Conservation (phyloP, 2,888 invertebrate genomes). For the Coenonympha glycerion region DNA sequence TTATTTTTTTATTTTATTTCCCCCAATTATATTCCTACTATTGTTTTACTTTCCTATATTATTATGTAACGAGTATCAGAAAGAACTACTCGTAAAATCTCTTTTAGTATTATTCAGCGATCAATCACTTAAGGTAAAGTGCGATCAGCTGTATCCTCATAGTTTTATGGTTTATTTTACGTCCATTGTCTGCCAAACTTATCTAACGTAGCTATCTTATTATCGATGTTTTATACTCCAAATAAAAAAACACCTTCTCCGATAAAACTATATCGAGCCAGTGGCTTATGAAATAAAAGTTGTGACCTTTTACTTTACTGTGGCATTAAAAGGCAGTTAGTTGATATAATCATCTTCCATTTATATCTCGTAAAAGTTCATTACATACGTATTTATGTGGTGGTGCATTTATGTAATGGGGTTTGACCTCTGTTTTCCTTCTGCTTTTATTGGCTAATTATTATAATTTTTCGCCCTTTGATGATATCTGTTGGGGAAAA, state of each 20-base stretch:
- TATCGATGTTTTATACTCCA: not conserved
- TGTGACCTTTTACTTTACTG: constrained; percentile 1
- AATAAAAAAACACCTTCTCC: not conserved
- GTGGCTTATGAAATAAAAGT: constrained; percentile 1
- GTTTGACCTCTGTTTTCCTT: not conserved
- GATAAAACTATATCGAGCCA: not conserved
- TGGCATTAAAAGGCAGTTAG: constrained; percentile 6
- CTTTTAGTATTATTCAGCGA: too few species aligned
- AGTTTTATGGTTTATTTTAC: too few species aligned
- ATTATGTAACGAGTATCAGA: too few species aligned
- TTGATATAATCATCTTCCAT: constrained; percentile 7
- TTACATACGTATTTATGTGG: constrained; percentile 5
- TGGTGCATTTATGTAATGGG: constrained; percentile 8
- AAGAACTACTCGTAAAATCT: too few species aligned
- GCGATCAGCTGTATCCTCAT: too few species aligned
- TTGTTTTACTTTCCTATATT: too few species aligned
- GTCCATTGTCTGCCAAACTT: not conserved
- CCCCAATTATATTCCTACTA: too few species aligned
- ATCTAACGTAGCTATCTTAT: not conserved
- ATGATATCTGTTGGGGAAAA: too few species aligned
- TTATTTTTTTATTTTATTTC: too few species aligned
- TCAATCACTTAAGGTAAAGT: too few species aligned
- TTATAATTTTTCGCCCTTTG: too few species aligned
- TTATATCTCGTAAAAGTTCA: constrained; percentile 15
- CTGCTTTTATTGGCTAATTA: not conserved